Evolutionary conservation across 2,888 invertebrate species (phyloP), one percentile per base, ranked within the genome.

Genomic region (Oxystoma pomonae): DNA sequence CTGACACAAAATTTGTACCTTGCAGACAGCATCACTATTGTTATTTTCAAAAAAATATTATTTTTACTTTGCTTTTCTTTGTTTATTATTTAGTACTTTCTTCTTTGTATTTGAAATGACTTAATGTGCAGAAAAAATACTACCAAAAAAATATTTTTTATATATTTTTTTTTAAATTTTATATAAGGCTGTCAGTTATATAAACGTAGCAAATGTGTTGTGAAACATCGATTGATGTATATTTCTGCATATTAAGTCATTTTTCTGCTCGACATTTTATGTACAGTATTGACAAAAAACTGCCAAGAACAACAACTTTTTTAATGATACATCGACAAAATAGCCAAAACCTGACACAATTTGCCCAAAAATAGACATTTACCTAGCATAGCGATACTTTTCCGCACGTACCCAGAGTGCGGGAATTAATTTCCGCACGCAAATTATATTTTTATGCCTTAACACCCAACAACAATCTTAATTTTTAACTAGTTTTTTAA

Each of bases 21-120:
- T 78, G 74, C 74, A 76, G 78, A 80, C 78, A 80, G 78, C 79
- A 75, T 78, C 79, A 78, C 78, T 78, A 77, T 78, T 74, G 72
- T 75, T 76, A 49, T 65, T 65, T 60, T 62, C 64, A 60, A 65
- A 67, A 65, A 65, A 67, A 35, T 35, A 35, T 35, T 35, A 35
- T 35, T 35, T 7, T 35, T 35, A 35, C 35, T 35, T 35, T 35
- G 35, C 12, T 35, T 35, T 35, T 35, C 35, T 35, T 35, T 35
- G 35, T 35, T 35, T 35, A 35, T 7, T 35, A 35, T 35, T 35
- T 35, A 35, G 5, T 35, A 35, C 12, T 3, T 35, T 7, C 35
- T 35, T 35, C n/a, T 35, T 35, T 35, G 35, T 35, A 7, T 35
- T 3, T 35, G 12, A 35, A n/a, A n/a, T n/a, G n/a, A n/a, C n/a